Base-by-base conservation (phyloP, 2,888 invertebrate species). In the Piscicola geometra region DNA sequence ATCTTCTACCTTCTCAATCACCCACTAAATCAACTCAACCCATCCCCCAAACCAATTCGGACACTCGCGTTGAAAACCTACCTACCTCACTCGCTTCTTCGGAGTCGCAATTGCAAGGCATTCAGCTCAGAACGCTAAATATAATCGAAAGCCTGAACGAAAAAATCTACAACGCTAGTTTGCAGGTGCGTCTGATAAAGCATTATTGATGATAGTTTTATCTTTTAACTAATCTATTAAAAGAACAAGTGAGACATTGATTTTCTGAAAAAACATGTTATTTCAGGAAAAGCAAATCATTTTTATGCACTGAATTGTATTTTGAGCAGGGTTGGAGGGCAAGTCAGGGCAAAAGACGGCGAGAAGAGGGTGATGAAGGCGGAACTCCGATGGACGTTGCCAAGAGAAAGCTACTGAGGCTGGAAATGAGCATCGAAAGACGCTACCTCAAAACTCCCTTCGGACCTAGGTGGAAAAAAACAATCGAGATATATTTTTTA, bases 391-490 rank as follows among this genome's bases (percentile, higher is more conserved):
- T 90, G 81, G 87, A 88, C 84, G 86, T 90, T 86, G 88, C 90
- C 83, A 89, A 89, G 50, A 90, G 91, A 81, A 89, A 93, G 81
- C 88, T 98, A 75, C 88, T 92, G 2, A 89, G 90, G 0, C 87
- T 97, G 21, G 96, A 97, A 86, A 90, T 91, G 0, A 93, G 93
- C 80, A 93, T 97, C 75, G 97, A 97, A 86, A 88, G 95, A 81
- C 88, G 97, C 80, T 97, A 96, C 85, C 88, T 97, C 66, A 94
- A 94, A 85, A 94, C 95, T 77, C 96, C 96, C 66, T 88, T 97
- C 76, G 92, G 91, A 76, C 85, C 84, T 79, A 82, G 81, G 86
- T 86, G 15, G 41, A n/a, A n/a, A n/a, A n/a, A n/a, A n/a, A n/a
- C n/a, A n/a, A n/a, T n/a, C n/a, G n/a, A n/a, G n/a, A n/a, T n/a